phyloP scores from a whole-genome alignment of 2,797 vertebrate genomes.

The Threskiornis aethiopicus region DNA sequence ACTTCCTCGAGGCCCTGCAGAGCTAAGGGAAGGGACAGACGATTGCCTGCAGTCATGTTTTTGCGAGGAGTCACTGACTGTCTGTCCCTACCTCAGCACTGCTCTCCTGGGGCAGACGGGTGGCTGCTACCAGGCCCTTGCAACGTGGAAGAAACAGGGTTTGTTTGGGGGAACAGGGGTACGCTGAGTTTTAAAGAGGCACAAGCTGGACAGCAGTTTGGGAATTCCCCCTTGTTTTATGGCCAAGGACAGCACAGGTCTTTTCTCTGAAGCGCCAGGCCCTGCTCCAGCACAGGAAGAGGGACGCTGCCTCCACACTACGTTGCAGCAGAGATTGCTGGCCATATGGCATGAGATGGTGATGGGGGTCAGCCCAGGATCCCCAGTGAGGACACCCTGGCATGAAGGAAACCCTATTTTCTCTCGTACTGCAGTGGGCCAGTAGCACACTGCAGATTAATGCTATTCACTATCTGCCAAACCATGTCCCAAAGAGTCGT shows the following conservation, averaged over 20 bases:
- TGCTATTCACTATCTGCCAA: not conserved
- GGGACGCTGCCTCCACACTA: not conserved
- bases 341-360: rapidly evolving
- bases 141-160: rapidly evolving
- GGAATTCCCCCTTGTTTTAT: not conserved
- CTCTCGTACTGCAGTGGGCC: not conserved
- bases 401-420: not conserved
- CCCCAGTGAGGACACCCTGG: not conserved
- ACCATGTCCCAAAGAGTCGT: rapidly evolving
- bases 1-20: not conserved
- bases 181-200: not conserved
- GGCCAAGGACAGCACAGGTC: not conserved
- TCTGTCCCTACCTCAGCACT: not conserved
- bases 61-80: rapidly evolving
- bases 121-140: not conserved
- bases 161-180: rapidly evolving
- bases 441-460: not conserved
- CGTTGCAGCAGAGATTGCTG: rapidly evolving
- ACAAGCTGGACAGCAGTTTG: not conserved
- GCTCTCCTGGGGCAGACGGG: not conserved
- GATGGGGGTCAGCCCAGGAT: not conserved
- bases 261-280: not conserved
- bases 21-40: not conserved
- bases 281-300: not conserved
- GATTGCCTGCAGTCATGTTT: not conserved